Evolutionary conservation across 2,888 invertebrate species (phyloP).

Genomic region (Lasioglossum marginatum): DNA sequence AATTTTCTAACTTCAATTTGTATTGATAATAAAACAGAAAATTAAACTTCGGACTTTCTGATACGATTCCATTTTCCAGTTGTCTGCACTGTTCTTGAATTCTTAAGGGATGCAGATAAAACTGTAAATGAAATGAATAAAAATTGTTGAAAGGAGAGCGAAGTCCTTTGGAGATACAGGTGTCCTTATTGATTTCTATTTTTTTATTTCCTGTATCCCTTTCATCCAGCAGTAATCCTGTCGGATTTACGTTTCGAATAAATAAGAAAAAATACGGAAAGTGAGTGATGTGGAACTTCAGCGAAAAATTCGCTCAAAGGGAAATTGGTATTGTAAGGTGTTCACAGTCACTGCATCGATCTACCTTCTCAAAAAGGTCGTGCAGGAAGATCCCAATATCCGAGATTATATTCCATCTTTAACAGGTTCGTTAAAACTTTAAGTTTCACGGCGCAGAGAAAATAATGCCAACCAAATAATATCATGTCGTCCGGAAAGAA

Average conservation of each 20-base stretch:
- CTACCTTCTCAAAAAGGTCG: neutral
- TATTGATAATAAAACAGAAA: neutral
- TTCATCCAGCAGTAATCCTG: slow-evolving; percentile 19
- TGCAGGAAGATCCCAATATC: neutral
- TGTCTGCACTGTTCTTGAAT: neutral
- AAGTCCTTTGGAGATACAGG: neutral
- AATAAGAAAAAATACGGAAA: neutral
- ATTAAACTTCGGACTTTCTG: neutral
- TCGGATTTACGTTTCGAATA: slow-evolving; percentile 8
- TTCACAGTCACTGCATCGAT: neutral
- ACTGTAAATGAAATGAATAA: no score
- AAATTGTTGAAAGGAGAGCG: neutral
- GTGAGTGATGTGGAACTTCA: neutral
- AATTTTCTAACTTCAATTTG: neutral
- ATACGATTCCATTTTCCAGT: neutral
- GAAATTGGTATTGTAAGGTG: slow-evolving; percentile 8
- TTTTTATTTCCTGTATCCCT: slow-evolving; percentile 5
- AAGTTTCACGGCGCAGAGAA: neutral
- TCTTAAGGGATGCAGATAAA: no score
- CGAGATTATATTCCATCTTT: neutral
- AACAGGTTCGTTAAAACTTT: neutral
- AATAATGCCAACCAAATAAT: neutral
- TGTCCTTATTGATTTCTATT: neutral
- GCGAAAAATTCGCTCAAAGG: neutral
- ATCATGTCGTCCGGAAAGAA: no score